Percentiles rank a stretch among this genome's conserved stretches.
Evolutionary conservation across 2,888 invertebrate species (phyloP).

Genomic region (Aporophyla nigra): DNA sequence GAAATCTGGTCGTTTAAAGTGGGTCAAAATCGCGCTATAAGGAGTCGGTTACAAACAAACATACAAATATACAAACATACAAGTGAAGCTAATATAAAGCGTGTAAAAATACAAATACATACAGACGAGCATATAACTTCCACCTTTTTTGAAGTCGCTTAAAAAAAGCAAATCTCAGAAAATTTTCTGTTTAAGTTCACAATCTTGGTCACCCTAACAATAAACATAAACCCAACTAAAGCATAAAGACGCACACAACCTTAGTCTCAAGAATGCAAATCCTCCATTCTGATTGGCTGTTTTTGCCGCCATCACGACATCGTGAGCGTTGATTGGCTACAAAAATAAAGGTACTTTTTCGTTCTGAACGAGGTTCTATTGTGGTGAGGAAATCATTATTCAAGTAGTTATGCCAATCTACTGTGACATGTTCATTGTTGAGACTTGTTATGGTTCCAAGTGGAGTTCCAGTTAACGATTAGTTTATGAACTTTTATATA

Average conservation of each 20-base stretch:
- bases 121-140: too few species aligned
- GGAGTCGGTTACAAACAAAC: too few species aligned
- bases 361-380: conserved; percentile 71
- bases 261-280: conserved; percentile 65
- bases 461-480: conserved; percentile 48
- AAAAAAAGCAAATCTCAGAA: neutral
- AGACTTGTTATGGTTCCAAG: conserved; percentile 43
- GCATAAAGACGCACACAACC: conserved; percentile 41
- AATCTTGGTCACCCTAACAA: conserved; percentile 41
- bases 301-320: conserved; percentile 61
- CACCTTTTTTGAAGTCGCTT: too few species aligned
- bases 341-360: conserved; percentile 71
- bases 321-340: conserved; percentile 59
- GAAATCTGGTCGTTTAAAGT: too few species aligned
- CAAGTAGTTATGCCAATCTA: conserved; percentile 84
- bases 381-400: conserved; percentile 86
- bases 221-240: conserved; percentile 40
- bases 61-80: too few species aligned
- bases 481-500: conserved; percentile 53
- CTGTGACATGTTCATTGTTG: conserved; percentile 85
- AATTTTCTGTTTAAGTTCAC: neutral
- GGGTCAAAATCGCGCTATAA: too few species aligned
- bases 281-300: conserved; percentile 63
- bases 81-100: too few species aligned
- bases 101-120: too few species aligned